Conservation (phyloP, 2,797 vertebrate genomes). For the Amazona ochrocephala region DNA sequence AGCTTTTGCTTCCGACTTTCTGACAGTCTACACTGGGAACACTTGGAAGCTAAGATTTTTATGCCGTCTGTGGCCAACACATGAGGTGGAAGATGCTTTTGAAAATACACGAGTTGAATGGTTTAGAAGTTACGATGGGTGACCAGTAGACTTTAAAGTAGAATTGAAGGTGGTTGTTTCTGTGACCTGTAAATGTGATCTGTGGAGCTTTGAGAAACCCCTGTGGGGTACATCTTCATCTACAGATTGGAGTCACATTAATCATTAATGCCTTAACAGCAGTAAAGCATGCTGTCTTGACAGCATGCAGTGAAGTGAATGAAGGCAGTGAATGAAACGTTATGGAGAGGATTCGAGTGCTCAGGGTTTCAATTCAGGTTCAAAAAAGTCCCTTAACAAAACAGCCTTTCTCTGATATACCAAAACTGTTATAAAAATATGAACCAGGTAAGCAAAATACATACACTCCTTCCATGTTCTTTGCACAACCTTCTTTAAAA, state of each 20-base stretch:
- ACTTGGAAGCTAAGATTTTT: neutral
- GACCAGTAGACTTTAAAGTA: neutral
- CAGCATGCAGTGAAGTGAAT: neutral
- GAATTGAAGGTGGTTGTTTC: neutral
- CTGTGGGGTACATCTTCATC: rapidly evolving
- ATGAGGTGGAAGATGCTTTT: neutral
- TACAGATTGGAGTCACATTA: neutral
- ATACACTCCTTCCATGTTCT: neutral
- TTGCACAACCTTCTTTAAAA: neutral
- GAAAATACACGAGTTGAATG: neutral
- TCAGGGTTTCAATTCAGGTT: neutral
- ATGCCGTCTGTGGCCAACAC: neutral
- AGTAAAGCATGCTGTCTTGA: neutral
- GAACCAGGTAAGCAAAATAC: neutral
- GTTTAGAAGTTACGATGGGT: neutral
- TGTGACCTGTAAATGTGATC: neutral
- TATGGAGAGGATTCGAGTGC: neutral
- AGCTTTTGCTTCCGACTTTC: neutral
- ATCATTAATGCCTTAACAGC: neutral
- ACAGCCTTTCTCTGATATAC: neutral
- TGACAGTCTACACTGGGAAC: neutral
- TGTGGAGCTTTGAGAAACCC: neutral
- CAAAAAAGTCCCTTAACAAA: neutral
- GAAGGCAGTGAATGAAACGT: neutral
- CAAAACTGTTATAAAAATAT: neutral